These are phyloP conservation scores for Habroteleia sp. DNA, from an alignment of 2,888 invertebrate species.

Conservation along the genomic window DNA sequence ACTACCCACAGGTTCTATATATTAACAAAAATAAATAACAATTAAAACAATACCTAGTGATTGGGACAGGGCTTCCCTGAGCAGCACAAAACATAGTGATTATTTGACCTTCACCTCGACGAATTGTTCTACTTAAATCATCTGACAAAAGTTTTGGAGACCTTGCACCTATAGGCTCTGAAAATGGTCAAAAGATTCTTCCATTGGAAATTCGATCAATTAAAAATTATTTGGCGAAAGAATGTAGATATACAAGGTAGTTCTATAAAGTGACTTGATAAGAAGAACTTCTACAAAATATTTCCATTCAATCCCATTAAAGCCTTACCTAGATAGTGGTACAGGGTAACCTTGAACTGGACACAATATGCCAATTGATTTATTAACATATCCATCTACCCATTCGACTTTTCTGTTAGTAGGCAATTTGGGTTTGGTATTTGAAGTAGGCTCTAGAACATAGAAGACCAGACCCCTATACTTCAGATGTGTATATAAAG, in stretches of 20 bases:
- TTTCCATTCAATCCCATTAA: too few species aligned
- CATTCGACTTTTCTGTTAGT: constrained; percentile 78
- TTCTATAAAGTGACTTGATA: too few species aligned
- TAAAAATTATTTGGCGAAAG: too few species aligned
- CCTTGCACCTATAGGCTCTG: constrained; percentile 82
- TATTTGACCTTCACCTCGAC: constrained; percentile 82
- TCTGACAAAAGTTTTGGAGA: constrained; percentile 85
- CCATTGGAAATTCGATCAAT: constrained; percentile 2
- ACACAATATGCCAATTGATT: constrained; percentile 83
- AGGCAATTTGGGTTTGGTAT: constrained; percentile 79
- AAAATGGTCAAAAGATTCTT: constrained; percentile 59
- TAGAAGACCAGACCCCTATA: background rate
- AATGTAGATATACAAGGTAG: too few species aligned
- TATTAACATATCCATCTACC: constrained; percentile 70
- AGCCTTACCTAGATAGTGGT: constrained; percentile 76
- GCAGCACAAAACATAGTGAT: constrained; percentile 85
- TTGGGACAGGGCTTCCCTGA: constrained; percentile 87
- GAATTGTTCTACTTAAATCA: constrained; percentile 84
- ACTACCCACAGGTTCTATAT: constrained; percentile 83
- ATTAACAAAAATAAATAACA: background rate
- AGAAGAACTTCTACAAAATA: too few species aligned
- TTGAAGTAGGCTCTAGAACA: constrained; percentile 79
- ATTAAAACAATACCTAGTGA: constrained; percentile 84
- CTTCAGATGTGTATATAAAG: background rate
- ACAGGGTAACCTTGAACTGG: constrained; percentile 90